Evolutionary conservation across 2,888 invertebrate species (phyloP), one percentile per base, ranked within the genome.

Genomic region (Drosophila algonquin): DNA sequence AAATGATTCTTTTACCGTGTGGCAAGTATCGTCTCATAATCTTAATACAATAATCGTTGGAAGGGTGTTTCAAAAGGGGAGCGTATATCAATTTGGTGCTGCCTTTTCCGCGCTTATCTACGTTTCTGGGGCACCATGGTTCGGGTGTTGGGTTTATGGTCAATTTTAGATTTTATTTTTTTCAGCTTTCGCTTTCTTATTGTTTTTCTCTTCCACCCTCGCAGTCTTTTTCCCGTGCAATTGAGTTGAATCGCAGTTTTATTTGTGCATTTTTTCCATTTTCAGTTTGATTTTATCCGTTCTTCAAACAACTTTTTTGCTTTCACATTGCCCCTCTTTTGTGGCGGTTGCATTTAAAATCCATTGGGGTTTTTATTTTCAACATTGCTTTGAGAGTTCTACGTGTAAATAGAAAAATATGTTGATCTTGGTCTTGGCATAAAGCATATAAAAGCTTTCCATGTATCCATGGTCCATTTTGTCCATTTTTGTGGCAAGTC

Each of bases 11-110:
- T 6, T 14, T 40, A 2, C 40, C 14, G 14, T 14, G 40, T 14
- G 4, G 6, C 14, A 40, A 14, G 6, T 6, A 2, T 6, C 14
- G 2, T 14, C 40, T 14, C 14, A 14, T 40, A 14, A 1, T 35
- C 4, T 0, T 5, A 1, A 12, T 12, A 35, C 12, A 35, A 40
- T 40, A 14, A 0, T 12, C 14, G 10, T 27, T 56, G 30, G 2
- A 21, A 56, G 12, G 24, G 24, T 56, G 45, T 24, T 16, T 24
- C 35, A 50, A 50, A 72, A 72, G 46, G 59, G 51, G 47, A 64
- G 35, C 79, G 64, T 74, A 71, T 81, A 81, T 83, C 84, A 81
- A 80, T 80, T 80, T 80, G 74, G 67, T 74, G 81, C 76, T 81
- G 63, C 76, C 79, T 76, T 74, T 80, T 67, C 62, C 75, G 32